Conservation (phyloP, 2,888 invertebrate genomes). For the Ernsta delagoae region DNA sequence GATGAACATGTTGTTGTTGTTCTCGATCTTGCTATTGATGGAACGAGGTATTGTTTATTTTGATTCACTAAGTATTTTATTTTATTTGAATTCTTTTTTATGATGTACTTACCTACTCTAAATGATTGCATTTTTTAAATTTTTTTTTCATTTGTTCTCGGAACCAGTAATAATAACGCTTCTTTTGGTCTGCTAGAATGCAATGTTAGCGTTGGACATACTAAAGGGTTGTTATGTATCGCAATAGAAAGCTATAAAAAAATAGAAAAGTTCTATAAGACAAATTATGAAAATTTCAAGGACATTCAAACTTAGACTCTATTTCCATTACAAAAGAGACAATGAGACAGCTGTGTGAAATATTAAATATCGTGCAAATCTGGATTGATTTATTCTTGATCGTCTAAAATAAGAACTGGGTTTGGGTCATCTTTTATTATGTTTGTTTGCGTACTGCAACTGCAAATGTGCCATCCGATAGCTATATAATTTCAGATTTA, state of each 20-base stretch:
- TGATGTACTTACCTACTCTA: too few relatives aligned
- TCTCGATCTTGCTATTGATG: constrained; percentile 59
- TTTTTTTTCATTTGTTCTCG: too few relatives aligned
- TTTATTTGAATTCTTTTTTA: too few relatives aligned
- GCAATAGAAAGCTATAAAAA: too few relatives aligned
- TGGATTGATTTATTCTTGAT: constrained; percentile 9
- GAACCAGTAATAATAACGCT: too few relatives aligned
- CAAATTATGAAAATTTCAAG: too few relatives aligned
- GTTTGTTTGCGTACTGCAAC: background rate
- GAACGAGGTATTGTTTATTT: constrained; percentile 56
- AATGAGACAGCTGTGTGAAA: constrained; percentile 26
- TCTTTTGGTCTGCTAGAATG: too few relatives aligned
- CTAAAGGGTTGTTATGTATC: too few relatives aligned
- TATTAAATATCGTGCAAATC: background rate
- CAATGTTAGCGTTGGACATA: too few relatives aligned
- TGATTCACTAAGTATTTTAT: background rate
- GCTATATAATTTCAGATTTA: too few relatives aligned
- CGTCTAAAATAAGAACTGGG: constrained; percentile 19
- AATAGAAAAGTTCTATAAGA: background rate
- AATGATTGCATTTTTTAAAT: too few relatives aligned
- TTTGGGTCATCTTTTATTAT: constrained; percentile 23
- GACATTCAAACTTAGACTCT: background rate
- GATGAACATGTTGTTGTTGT: constrained; percentile 57
- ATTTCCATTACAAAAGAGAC: background rate
- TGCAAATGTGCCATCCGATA: too few relatives aligned